phyloP scores from a whole-genome alignment of 2,888 invertebrate genomes.

The Microctonus aethiopoides region DNA sequence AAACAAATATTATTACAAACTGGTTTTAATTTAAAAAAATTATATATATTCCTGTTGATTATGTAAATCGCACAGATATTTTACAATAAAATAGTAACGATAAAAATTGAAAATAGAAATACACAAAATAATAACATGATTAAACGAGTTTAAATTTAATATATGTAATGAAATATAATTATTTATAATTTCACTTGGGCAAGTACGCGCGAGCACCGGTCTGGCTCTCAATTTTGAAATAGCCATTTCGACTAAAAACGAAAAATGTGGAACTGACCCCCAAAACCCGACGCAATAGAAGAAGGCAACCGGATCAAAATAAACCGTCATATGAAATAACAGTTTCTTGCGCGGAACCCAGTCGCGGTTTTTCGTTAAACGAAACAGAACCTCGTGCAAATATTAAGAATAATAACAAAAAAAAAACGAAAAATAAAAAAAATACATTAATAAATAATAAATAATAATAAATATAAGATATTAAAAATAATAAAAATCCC shows the following conservation, averaged over 20 bases:
- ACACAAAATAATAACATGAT: background rate
- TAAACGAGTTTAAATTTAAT: conserved; percentile 12
- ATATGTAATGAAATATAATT: conserved; percentile 22
- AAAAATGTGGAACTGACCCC: conserved; percentile 69
- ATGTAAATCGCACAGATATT: background rate
- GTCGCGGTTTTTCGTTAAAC: conserved; percentile 56
- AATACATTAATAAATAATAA: conserved; percentile 24
- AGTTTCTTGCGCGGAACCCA: conserved; percentile 66
- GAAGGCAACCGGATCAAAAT: conserved; percentile 69
- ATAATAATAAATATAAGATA: conserved; percentile 41
- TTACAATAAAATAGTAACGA: background rate
- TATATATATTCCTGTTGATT: conserved; percentile 30
- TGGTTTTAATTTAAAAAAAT: conserved; percentile 39
- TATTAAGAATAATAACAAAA: conserved; percentile 5
- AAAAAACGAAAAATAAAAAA: conserved; percentile 40
- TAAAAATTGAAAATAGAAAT: conserved; percentile 8
- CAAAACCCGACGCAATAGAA: conserved; percentile 84
- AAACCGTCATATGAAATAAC: conserved; percentile 66
- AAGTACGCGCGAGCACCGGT: conserved; percentile 66
- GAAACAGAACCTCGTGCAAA: conserved; percentile 22
- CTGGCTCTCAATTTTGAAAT: conserved; percentile 80
- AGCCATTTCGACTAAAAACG: conserved; percentile 72
- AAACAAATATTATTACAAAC: conserved; percentile 15
- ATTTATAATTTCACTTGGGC: conserved; percentile 57
- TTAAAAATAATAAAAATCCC: conserved; percentile 10